Base-by-base conservation (phyloP, 2,113 vertebrate genomes). In the Ardeotis arabs region DNA sequence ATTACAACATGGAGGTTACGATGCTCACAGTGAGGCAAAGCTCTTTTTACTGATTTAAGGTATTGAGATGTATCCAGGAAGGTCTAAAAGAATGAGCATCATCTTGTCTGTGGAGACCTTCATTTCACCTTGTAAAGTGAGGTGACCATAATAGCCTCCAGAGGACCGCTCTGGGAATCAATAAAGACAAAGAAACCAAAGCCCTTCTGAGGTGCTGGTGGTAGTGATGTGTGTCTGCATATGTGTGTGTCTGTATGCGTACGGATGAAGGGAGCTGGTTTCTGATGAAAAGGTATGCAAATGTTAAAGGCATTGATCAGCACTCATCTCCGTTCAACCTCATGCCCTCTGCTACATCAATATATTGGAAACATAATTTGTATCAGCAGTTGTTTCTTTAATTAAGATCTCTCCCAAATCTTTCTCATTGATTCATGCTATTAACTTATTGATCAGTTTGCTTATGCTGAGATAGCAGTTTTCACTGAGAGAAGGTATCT, bases 311-410 rank as follows among this genome's bases (percentile, higher is more conserved):
- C 97, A 98, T 98, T 98, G 98, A 98, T 98, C 98, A 98, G 87
- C 78, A 78, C 96, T 97, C 97, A 84, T 88, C 97, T 91, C 93
- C 64, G 74, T 95, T 98, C 96, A 97, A 96, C 96, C 87, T 95
- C 91, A 72, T 97, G 97, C 97, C 97, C 98, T 95, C 76, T 62
- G 37, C 87, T 56, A 88, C 97, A 97, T 99, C 98, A 98, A 98
- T 99, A 98, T 98, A 99, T 98, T 97, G 98, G 98, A 99, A 99
- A 99, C 97, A 97, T 98, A 98, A 99, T 99, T 99, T 99, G 99
- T 99, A 99, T 99, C 98, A 99, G 98, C 98, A 98, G 98, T 98
- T 98, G 98, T 99, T 99, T 99, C 98, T 99, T 99, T 99, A 99
- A 99, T 99, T 99, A 99, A 99, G 99, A 99, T 98, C 98, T 98